Conservation (phyloP, 2,888 invertebrate genomes). For the Reticulitermes lucifugus region DNA sequence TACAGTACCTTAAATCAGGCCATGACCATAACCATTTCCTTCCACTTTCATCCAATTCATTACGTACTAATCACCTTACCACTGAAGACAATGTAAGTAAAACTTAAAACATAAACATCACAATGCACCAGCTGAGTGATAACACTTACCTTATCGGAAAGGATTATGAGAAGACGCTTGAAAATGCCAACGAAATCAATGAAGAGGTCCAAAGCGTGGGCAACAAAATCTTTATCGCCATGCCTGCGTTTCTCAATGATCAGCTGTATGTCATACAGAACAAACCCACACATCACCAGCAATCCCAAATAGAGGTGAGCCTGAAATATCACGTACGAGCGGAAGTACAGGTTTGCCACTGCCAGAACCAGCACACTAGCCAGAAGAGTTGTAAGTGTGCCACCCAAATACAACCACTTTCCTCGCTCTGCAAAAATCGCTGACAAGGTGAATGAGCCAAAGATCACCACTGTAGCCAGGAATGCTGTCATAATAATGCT, state of each 20-base stretch:
- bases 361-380: constrained; percentile 83
- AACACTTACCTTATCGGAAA: constrained; percentile 84
- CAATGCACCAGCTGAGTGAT: neutral
- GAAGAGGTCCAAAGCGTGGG: constrained; percentile 93
- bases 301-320: constrained; percentile 89
- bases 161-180: constrained; percentile 89
- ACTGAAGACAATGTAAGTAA: too few species aligned
- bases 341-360: constrained; percentile 87
- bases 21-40: too few species aligned
- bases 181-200: constrained; percentile 95
- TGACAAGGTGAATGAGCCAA: constrained; percentile 90
- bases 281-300: constrained; percentile 92
- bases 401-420: constrained; percentile 91
- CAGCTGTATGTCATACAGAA: constrained; percentile 96
- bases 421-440: constrained; percentile 89
- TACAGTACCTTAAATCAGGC: too few species aligned
- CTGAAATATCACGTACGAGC: constrained; percentile 83
- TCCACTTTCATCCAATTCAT: too few species aligned
- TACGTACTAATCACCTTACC: too few species aligned
- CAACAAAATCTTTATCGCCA: constrained; percentile 93
- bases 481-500: constrained; percentile 90
- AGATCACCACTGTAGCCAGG: constrained; percentile 86
- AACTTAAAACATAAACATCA: too few species aligned
- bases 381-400: constrained; percentile 85
- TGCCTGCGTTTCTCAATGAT: constrained; percentile 92